phyloP scores from a whole-genome alignment of 1,140 invertebrate genomes.

The Hylyphantes graminicola region DNA sequence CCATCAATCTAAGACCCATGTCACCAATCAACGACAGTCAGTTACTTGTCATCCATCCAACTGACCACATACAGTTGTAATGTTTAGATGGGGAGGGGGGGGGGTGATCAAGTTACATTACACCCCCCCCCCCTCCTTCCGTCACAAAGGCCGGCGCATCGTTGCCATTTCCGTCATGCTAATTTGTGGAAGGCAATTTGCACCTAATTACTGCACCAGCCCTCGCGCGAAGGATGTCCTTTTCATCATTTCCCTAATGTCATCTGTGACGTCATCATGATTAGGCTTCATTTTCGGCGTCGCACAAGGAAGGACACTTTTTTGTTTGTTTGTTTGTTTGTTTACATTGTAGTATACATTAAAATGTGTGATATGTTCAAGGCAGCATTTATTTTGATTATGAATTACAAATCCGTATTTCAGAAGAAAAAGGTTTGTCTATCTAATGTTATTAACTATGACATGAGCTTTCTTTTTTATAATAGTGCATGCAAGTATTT shows the following conservation, averaged over 20 bases:
- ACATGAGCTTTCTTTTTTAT: too few species aligned
- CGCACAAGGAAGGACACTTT: not conserved
- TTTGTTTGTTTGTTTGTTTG: not conserved
- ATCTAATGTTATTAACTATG: too few species aligned
- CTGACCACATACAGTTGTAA: not conserved
- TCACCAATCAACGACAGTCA: too few species aligned
- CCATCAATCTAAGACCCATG: too few species aligned
- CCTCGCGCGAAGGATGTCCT: conserved; percentile 21
- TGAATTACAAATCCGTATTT: too few species aligned
- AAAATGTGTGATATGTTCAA: too few species aligned
- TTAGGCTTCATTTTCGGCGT: not conserved
- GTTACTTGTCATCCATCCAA: too few species aligned
- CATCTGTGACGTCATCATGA: conserved; percentile 29
- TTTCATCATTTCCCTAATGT: conserved; percentile 6
- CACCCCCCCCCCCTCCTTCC: conserved; percentile 21
- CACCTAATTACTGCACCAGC: conserved; percentile 55
- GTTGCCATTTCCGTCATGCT: conserved; percentile 55
- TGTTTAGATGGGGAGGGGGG: not conserved
- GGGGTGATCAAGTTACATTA: conserved; percentile 23
- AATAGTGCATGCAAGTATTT: too few species aligned
- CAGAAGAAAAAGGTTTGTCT: too few species aligned
- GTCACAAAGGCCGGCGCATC: conserved; percentile 44
- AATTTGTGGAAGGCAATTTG: conserved; percentile 59
- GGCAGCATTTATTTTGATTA: too few species aligned
- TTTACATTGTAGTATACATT: not conserved